phyloP scores from a whole-genome alignment of 2,888 invertebrate genomes.

The Drosophila setosimentum region DNA sequence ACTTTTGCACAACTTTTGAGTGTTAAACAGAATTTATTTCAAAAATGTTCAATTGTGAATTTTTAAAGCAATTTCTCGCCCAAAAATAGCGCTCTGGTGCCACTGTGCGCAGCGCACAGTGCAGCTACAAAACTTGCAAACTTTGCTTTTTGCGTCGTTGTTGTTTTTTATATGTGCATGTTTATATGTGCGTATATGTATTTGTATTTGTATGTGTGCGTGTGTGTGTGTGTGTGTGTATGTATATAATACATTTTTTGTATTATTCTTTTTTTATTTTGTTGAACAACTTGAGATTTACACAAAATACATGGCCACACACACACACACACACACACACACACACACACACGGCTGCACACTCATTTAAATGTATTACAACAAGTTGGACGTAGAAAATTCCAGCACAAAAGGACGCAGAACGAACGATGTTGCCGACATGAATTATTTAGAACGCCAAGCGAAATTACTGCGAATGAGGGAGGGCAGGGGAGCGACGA shows the following conservation, averaged over 20 bases:
- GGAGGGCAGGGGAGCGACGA: background rate
- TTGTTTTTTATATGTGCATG: constrained; percentile 17
- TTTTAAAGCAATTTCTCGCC: too few relatives aligned
- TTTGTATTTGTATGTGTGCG: background rate
- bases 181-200: background rate
- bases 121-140: constrained; percentile 28
- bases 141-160: constrained; percentile 31
- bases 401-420: constrained; percentile 63
- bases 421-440: constrained; percentile 63
- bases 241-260: constrained; percentile 1
- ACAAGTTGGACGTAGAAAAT: constrained; percentile 69
- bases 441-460: constrained; percentile 77
- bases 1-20: background rate
- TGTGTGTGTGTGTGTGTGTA: background rate
- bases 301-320: constrained; percentile 41
- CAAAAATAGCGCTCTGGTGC: background rate
- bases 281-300: constrained; percentile 67
- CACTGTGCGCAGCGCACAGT: constrained; percentile 47
- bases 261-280: constrained; percentile 21
- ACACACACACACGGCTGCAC: constrained; percentile 17
- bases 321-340: constrained; percentile 7
- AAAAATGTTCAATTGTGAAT: background rate
- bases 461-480: constrained; percentile 34
- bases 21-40: too few relatives aligned
- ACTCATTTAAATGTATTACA: constrained; percentile 76